Conservation (phyloP, 2,797 vertebrate species). For the Huso huso region DNA sequence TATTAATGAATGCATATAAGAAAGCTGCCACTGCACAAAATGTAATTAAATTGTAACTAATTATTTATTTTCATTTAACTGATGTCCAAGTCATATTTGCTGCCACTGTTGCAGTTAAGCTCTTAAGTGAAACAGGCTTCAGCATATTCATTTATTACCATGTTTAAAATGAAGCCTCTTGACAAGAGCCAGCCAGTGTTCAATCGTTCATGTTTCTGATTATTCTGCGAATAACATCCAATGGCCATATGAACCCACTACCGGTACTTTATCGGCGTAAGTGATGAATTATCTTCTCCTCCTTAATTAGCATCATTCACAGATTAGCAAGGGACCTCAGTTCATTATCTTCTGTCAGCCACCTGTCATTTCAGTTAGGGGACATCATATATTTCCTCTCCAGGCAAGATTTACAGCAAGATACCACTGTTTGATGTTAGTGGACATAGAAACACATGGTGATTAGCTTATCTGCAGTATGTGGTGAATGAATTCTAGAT, state of each 20-base stretch:
- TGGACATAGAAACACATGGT: slow-evolving; percentile 19
- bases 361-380: slow-evolving; percentile 16
- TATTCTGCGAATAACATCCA: slow-evolving; percentile 5
- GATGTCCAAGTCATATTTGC: slow-evolving; percentile 9
- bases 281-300: slow-evolving; percentile 13
- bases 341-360: slow-evolving; percentile 20
- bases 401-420: slow-evolving; percentile 19
- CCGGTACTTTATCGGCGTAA: slow-evolving; percentile 17
- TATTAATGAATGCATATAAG: slow-evolving; percentile 38
- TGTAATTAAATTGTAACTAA: slow-evolving; percentile 30
- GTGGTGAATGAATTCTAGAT: slow-evolving; percentile 20
- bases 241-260: background rate
- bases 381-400: slow-evolving; percentile 21
- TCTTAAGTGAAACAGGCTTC: slow-evolving; percentile 20
- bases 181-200: background rate
- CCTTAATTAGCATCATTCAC: slow-evolving; percentile 19
- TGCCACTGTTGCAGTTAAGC: slow-evolving; percentile 21
- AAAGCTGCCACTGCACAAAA: slow-evolving; percentile 19
- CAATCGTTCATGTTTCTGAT: background rate
- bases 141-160: background rate
- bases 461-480: slow-evolving; percentile 9
- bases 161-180: slow-evolving; percentile 8
- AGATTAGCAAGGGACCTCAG: slow-evolving; percentile 17
- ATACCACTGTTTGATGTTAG: slow-evolving; percentile 23
- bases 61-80: slow-evolving; percentile 1